Conservation (phyloP, 1,140 invertebrate genomes). For the Ceratina japonica region DNA sequence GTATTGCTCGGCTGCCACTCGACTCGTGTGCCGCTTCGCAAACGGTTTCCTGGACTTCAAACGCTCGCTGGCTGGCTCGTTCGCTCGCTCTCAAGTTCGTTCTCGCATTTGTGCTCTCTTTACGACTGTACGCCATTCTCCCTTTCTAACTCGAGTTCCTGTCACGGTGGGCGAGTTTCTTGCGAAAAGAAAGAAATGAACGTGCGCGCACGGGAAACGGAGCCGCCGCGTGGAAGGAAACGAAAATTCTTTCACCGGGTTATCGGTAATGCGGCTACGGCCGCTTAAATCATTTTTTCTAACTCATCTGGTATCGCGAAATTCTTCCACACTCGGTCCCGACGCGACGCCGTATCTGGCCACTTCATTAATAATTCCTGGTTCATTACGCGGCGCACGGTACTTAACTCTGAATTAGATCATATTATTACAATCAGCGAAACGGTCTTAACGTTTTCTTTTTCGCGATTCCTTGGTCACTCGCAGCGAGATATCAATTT, state of each 20-base stretch:
- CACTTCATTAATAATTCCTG: too few relatives aligned
- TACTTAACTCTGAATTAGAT: too few relatives aligned
- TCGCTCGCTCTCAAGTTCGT: constrained; percentile 58
- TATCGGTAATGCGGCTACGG: constrained; percentile 12
- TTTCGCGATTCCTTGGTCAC: too few relatives aligned
- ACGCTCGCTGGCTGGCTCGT: too few relatives aligned
- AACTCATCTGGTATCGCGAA: not conserved
- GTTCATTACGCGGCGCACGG: too few relatives aligned
- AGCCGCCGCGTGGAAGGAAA: not conserved
- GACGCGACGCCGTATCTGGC: too few relatives aligned
- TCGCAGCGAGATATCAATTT: too few relatives aligned
- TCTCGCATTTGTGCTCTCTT: constrained; percentile 65
- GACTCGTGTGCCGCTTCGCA: constrained; percentile 48
- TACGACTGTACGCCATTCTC: constrained; percentile 28
- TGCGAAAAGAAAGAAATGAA: constrained; percentile 7
- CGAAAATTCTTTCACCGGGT: constrained; percentile 43
- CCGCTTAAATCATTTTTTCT: not conserved
- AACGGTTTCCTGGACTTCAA: constrained; percentile 61
- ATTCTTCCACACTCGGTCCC: too few relatives aligned
- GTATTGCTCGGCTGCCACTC: constrained; percentile 67
- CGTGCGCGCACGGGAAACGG: not conserved
- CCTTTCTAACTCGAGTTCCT: constrained; percentile 48
- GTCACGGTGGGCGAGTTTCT: constrained; percentile 35
- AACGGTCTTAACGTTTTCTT: too few relatives aligned
- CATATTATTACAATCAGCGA: too few relatives aligned